These are phyloP conservation scores for Megalonaias nervosa DNA, from an alignment of 1,140 invertebrate genomes.

Conservation along the genomic window DNA sequence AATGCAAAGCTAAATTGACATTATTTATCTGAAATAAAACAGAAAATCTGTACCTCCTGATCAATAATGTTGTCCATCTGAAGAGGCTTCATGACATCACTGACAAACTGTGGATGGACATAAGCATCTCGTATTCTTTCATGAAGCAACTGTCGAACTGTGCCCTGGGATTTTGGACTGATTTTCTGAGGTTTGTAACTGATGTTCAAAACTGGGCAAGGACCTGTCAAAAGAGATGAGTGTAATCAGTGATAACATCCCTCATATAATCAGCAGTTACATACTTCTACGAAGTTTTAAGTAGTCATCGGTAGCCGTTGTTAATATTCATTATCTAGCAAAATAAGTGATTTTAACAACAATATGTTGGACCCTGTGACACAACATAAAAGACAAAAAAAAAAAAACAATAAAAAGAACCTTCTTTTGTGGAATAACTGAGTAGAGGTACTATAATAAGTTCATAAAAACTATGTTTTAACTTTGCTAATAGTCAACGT, in stretches of 20 bases:
- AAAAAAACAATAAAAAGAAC: too few species aligned
- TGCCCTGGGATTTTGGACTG: constrained; percentile 96
- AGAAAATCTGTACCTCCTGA: constrained; percentile 82
- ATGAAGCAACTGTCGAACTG: constrained; percentile 92
- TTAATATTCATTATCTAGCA: too few species aligned
- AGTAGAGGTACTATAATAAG: too few species aligned
- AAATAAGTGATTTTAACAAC: too few species aligned
- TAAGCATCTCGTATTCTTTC: constrained; percentile 98
- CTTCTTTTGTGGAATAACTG: too few species aligned
- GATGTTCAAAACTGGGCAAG: constrained; percentile 89
- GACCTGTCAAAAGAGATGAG: constrained; percentile 31
- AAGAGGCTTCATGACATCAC: constrained; percentile 99
- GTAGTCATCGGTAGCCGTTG: too few species aligned
- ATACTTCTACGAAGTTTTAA: too few species aligned
- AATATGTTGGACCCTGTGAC: too few species aligned
- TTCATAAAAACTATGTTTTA: too few species aligned
- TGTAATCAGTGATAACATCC: too few species aligned
- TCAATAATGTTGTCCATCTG: constrained; percentile 99
- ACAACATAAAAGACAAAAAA: too few species aligned
- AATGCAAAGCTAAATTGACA: not conserved
- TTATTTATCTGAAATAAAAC: not conserved
- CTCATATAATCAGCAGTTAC: too few species aligned
- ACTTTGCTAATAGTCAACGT: not conserved
- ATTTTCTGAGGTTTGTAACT: constrained; percentile 99
- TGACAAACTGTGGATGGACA: constrained; percentile 97